Base-by-base conservation (phyloP, 1,140 invertebrate genomes). In the Drosophila nigrodunni region DNA sequence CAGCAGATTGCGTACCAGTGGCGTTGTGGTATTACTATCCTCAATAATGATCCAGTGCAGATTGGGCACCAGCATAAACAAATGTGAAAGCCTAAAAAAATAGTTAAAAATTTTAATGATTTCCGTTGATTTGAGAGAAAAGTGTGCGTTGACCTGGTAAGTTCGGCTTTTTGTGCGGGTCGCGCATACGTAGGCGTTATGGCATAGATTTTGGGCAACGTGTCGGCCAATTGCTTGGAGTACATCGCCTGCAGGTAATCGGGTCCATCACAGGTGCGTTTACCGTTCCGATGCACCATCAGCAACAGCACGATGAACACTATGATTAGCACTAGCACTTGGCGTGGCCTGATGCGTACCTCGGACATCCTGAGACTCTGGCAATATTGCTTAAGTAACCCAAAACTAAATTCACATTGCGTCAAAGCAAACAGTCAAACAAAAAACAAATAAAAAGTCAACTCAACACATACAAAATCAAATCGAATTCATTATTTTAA, bases 31-130 rank as follows among this genome's bases (percentile, higher is more conserved):
- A 3, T 94, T 93, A 0, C 97, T 93, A 93, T 99, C 98, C 93
- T 99, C 98, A 8, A 99, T 94, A 41, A 99, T 92, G 77, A 99
- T 97, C 98, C 98, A 99, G 92, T 99, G 98, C 61, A 99, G 94
- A 90, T 98, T 97, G 59, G 96, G 96, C 34, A 99, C 95, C 67
- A 97, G 94, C 80, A 96, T 94, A 65, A 99, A 95, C 0, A 98
- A 97, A 90, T 99, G 97, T 3, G 97, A 96, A 7, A 99, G 93
- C 86, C 98, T 95, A 11, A 1, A 47, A 15, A 11, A 10, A 41
- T 15, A 7, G 7, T 46, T 7, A 8, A 7, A 3, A 9, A 37
- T 30, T 30, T 10, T 50, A 21, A 72, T 13, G 44, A 13, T 34
- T 13, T 4, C 13, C n/a, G 6, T 13, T 43, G 11, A 3, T 11